Conservation (phyloP, 2,113 vertebrate genomes). For the Aldabrachelys gigantea region DNA sequence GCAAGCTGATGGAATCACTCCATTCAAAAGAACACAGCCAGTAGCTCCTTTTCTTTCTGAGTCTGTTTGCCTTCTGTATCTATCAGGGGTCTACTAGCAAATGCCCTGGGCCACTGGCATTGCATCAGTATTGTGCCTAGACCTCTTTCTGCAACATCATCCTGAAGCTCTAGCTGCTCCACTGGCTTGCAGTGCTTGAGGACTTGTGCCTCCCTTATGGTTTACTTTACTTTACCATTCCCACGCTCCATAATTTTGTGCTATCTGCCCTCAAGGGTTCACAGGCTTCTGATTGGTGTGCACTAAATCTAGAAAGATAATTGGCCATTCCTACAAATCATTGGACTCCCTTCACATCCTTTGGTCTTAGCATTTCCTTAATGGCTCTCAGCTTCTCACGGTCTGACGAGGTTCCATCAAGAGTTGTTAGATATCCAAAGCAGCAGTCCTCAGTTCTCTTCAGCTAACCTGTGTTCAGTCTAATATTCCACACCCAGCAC, state of each 20-base stretch:
- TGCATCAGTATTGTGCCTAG: too few species aligned
- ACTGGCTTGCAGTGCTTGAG: not conserved
- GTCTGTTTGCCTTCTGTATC: too few species aligned
- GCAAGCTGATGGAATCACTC: too few species aligned
- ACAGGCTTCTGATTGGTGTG: accelerated
- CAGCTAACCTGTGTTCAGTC: not conserved
- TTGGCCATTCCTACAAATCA: not conserved
- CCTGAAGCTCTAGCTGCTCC: not conserved
- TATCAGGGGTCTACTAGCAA: too few species aligned
- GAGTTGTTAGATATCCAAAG: not conserved
- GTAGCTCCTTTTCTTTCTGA: too few species aligned
- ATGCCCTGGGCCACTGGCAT: too few species aligned
- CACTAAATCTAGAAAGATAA: not conserved
- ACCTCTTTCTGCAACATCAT: too few species aligned
- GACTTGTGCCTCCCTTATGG: not conserved
- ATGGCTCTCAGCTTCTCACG: not conserved
- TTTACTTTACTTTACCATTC: not conserved
- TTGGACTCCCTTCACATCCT: not conserved
- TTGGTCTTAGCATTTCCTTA: not conserved
- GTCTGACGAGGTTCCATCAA: not conserved
- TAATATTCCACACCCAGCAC: not conserved
- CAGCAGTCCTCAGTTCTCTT: not conserved
- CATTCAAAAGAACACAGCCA: too few species aligned
- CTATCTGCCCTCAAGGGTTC: not conserved
- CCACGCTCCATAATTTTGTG: not conserved